Evolutionary conservation across 2,797 vertebrate genomes (phyloP).

Genomic region (Gephyroberyx darwinii): DNA sequence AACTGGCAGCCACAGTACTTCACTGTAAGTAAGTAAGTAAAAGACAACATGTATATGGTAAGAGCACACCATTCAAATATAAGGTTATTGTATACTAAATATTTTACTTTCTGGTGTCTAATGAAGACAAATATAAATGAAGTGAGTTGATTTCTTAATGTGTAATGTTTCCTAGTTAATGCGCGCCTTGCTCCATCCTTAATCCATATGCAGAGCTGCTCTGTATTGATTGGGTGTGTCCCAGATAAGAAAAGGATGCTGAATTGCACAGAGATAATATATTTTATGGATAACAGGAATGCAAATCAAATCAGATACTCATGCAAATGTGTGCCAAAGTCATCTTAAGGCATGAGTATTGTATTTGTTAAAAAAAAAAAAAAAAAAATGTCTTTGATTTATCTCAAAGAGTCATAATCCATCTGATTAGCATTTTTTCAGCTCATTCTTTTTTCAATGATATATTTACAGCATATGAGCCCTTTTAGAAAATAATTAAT

Average conservation of each 20-base stretch:
- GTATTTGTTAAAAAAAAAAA: constrained; percentile 64
- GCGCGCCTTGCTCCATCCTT: constrained; percentile 60
- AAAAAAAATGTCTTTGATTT: constrained; percentile 39
- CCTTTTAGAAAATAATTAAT: constrained; percentile 65
- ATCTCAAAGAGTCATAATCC: constrained; percentile 51
- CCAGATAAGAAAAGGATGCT: constrained; percentile 77
- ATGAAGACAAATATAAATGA: constrained; percentile 45
- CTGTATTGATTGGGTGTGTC: constrained; percentile 78
- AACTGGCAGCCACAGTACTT: too few relatives aligned
- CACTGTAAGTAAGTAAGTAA: background rate
- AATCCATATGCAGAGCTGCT: constrained; percentile 80
- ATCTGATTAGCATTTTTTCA: constrained; percentile 69
- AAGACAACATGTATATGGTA: background rate
- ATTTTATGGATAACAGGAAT: constrained; percentile 79
- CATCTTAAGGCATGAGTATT: constrained; percentile 68
- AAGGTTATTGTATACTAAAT: constrained; percentile 40
- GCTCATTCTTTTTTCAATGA: constrained; percentile 40
- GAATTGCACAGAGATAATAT: constrained; percentile 77
- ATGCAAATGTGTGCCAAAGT: constrained; percentile 78
- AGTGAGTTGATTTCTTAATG: constrained; percentile 49
- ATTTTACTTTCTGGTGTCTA: constrained; percentile 27
- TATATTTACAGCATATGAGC: constrained; percentile 40
- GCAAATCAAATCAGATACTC: constrained; percentile 79
- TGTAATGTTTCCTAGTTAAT: constrained; percentile 45
- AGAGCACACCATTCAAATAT: background rate